These are phyloP conservation scores for Oophaga sylvatica DNA, from an alignment of 2,797 vertebrate species.

Conservation along the genomic window DNA sequence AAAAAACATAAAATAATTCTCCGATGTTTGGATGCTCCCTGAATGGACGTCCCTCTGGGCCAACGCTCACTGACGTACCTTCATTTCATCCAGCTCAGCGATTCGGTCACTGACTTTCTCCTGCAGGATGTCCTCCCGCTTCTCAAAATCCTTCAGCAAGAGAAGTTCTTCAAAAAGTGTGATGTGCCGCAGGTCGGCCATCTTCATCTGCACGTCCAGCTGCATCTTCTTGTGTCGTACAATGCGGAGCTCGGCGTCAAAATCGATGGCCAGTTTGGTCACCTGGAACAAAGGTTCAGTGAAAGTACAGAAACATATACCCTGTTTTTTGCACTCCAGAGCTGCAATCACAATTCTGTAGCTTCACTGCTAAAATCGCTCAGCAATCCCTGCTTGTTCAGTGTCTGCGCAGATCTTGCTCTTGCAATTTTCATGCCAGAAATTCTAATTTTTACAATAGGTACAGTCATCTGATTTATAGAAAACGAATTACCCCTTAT, in stretches of 20 bases:
- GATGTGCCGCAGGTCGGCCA: slow-evolving; percentile 80
- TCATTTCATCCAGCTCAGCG: slow-evolving; percentile 75
- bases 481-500: too few relatives aligned
- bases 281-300: slow-evolving; percentile 73
- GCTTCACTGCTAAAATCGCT: too few relatives aligned
- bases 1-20: neutral
- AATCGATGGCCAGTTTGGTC: slow-evolving; percentile 73
- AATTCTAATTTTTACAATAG: too few relatives aligned
- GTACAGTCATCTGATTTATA: too few relatives aligned
- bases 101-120: slow-evolving; percentile 72
- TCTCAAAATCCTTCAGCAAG: slow-evolving; percentile 83
- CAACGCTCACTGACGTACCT: slow-evolving; percentile 68
- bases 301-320: too few relatives aligned
- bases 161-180: slow-evolving; percentile 87
- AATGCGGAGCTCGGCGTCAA: slow-evolving; percentile 83
- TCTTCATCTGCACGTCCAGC: slow-evolving; percentile 84
- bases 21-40: neutral
- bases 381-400: too few relatives aligned
- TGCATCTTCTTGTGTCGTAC: slow-evolving; percentile 81
- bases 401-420: too few relatives aligned
- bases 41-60: too few relatives aligned
- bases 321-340: too few relatives aligned
- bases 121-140: slow-evolving; percentile 81
- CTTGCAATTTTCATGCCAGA: too few relatives aligned
- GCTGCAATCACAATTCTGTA: too few relatives aligned